Evolutionary conservation across 2,888 invertebrate species (phyloP).

Genomic region (Phanerotoma sp.): DNA sequence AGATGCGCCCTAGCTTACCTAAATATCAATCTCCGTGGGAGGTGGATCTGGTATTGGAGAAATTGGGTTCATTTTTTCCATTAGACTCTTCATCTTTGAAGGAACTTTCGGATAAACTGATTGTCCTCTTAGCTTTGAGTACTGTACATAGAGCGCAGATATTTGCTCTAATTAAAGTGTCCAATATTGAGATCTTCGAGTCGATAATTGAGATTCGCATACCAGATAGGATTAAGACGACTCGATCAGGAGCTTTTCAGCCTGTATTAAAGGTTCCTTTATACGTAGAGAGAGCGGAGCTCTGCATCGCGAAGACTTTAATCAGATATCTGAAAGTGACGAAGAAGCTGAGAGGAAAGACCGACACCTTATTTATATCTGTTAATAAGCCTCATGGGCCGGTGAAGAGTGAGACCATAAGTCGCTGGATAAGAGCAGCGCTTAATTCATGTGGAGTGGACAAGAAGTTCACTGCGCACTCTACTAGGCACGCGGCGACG

Average conservation of each 20-base stretch:
- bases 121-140: conserved; percentile 18
- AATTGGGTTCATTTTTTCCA: conserved; percentile 6
- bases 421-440: conserved; percentile 14
- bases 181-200: conserved; percentile 7
- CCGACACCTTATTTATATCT: conserved; percentile 20
- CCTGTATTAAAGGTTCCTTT: conserved; percentile 10
- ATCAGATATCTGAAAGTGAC: conserved; percentile 15
- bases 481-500: conserved; percentile 25
- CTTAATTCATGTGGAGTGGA: conserved; percentile 3
- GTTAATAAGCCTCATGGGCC: conserved; percentile 16
- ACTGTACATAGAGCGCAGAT: conserved; percentile 25
- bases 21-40: conserved; percentile 18
- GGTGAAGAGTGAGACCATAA: conserved; percentile 13
- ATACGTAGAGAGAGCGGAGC: conserved; percentile 4
- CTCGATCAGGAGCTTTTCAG: background rate
- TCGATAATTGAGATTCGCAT: conserved; percentile 6
- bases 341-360: background rate
- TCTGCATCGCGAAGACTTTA: conserved; percentile 14
- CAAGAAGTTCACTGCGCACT: conserved; percentile 13
- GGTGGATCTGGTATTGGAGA: conserved; percentile 1
- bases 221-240: conserved; percentile 6
- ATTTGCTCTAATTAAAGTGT: conserved; percentile 17
- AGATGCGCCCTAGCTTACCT: conserved; percentile 9
- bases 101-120: conserved; percentile 15
- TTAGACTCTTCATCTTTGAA: conserved; percentile 1